These are phyloP conservation scores for Conops quadrifasciatus DNA, from an alignment of 2,888 invertebrate genomes.

Conservation along the genomic window DNA sequence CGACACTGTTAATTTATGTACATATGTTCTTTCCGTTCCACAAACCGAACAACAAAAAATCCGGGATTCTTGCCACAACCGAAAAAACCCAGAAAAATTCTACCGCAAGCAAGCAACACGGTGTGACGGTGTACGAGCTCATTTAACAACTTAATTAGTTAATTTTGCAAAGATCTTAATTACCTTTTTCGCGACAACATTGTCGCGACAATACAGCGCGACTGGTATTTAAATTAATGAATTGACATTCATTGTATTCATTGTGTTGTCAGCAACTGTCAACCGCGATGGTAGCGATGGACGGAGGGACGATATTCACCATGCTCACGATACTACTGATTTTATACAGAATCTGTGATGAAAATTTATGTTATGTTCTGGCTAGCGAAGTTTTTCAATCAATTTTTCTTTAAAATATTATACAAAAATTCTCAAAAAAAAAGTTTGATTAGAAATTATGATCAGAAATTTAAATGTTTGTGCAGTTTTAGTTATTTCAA, in stretches of 20 bases:
- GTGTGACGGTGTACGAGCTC: not conserved
- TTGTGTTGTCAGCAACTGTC: constrained; percentile 23
- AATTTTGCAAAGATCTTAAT: constrained; percentile 3
- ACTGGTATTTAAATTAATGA: constrained; percentile 11
- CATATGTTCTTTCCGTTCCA: constrained; percentile 3
- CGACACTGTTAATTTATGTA: constrained; percentile 27
- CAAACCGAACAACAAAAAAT: not conserved
- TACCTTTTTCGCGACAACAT: not conserved
- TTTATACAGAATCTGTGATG: too few relatives aligned
- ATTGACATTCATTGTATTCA: constrained; percentile 7
- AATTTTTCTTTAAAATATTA: too few relatives aligned
- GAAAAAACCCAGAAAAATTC: not conserved
- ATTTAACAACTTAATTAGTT: constrained; percentile 25
- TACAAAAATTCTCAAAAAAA: too few relatives aligned
- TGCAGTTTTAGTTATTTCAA: too few relatives aligned
- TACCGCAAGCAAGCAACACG: not conserved
- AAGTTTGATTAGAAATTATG: too few relatives aligned
- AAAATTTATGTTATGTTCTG: too few relatives aligned
- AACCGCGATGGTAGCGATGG: too few relatives aligned
- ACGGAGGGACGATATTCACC: too few relatives aligned
- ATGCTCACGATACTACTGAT: too few relatives aligned
- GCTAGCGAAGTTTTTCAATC: too few relatives aligned
- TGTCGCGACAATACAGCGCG: not conserved
- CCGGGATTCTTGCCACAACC: constrained; percentile 13
- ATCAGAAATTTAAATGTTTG: too few relatives aligned